phyloP scores from a whole-genome alignment of 2,888 invertebrate species.

The Resseliella maxima region DNA sequence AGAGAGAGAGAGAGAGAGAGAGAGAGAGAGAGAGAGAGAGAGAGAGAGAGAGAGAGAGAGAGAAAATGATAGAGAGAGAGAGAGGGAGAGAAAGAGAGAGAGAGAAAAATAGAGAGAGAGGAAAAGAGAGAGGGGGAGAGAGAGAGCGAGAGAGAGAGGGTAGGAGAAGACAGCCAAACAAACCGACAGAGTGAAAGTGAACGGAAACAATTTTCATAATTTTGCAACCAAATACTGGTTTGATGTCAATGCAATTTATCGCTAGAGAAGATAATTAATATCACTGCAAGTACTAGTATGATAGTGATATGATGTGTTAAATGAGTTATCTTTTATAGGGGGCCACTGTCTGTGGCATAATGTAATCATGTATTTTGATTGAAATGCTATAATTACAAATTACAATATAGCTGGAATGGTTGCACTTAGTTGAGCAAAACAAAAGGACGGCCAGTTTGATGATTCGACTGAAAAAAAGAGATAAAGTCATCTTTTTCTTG shows the following conservation, averaged over 20 bases:
- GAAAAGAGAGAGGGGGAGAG: neutral
- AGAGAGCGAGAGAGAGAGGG: too few species aligned
- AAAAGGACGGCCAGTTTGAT: neutral
- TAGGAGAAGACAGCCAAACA: too few species aligned
- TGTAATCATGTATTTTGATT: slow-evolving; percentile 39
- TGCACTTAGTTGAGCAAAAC: neutral
- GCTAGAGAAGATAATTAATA: slow-evolving; percentile 2
- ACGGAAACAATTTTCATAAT: neutral
- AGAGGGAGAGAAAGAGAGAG: too few species aligned
- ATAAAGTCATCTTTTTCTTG: too few species aligned
- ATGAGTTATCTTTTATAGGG: neutral
- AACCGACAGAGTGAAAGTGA: neutral
- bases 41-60: neutral
- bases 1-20: too few species aligned
- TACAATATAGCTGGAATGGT: neutral
- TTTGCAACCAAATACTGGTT: neutral
- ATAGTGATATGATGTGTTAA: neutral
- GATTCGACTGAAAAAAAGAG: too few species aligned
- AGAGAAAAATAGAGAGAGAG: neutral
- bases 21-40: neutral
- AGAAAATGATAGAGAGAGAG: too few species aligned
- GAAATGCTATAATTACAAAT: slow-evolving; percentile 8
- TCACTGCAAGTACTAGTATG: neutral
- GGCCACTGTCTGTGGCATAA: neutral
- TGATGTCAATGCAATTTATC: neutral